phyloP scores from a whole-genome alignment of 2,113 vertebrate species.

The Hypocryptadius cinnamomeus region DNA sequence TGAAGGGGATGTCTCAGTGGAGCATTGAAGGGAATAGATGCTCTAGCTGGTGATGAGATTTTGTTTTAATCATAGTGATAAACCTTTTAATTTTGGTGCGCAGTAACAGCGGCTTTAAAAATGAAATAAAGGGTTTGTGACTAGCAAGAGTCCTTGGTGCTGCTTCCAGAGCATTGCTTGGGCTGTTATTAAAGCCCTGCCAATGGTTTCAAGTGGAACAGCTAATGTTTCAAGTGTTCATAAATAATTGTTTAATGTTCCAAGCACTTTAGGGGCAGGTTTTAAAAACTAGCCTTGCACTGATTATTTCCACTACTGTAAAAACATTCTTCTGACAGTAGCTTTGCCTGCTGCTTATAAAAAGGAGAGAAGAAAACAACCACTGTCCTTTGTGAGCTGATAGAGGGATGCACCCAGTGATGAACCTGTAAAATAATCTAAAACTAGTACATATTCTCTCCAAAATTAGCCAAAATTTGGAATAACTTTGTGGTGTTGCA shows the following conservation, averaged over 20 bases:
- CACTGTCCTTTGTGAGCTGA: background rate
- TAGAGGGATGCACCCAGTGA: background rate
- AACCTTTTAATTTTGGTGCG: constrained; percentile 61
- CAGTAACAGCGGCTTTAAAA: constrained; percentile 9
- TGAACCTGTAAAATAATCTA: background rate
- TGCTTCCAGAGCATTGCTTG: constrained; percentile 54
- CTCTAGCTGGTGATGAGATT: background rate
- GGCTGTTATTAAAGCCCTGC: constrained; percentile 52
- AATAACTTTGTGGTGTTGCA: background rate
- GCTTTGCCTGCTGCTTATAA: background rate
- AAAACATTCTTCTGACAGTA: constrained; percentile 1
- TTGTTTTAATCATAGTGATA: constrained; percentile 49
- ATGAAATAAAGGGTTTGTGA: constrained; percentile 51
- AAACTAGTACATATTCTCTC: background rate
- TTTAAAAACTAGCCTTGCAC: constrained; percentile 50
- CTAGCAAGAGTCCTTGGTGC: constrained; percentile 25
- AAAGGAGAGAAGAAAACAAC: background rate
- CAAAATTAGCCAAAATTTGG: background rate
- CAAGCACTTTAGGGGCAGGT: constrained; percentile 54
- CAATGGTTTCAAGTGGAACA: constrained; percentile 60
- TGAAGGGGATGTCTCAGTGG: background rate
- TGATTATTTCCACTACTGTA: constrained; percentile 42
- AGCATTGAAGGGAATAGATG: constrained; percentile 14
- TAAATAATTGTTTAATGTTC: constrained; percentile 67
- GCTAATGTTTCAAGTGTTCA: constrained; percentile 64